Evolutionary conservation across 2,797 vertebrate genomes (phyloP).

Genomic region (Sciaenops ocellatus): DNA sequence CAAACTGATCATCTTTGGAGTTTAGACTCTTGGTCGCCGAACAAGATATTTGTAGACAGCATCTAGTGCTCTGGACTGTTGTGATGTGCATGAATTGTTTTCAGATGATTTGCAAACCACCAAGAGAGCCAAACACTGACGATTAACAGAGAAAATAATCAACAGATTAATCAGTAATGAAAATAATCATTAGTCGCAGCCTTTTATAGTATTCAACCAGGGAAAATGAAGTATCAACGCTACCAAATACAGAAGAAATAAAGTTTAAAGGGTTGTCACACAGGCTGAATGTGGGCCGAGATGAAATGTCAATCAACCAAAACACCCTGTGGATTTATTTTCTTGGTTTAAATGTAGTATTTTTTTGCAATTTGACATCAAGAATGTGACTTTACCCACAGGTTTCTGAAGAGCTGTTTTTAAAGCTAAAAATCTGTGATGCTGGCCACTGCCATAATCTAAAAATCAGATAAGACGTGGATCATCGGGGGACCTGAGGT

Average conservation of each 20-base stretch:
- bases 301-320: background rate
- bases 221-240: background rate
- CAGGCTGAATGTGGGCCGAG: background rate
- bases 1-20: background rate
- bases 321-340: too few species aligned
- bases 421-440: too few species aligned
- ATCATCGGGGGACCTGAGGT: too few species aligned
- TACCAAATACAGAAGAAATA: background rate
- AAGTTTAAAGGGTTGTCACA: background rate
- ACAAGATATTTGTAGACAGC: background rate
- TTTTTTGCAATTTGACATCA: too few species aligned
- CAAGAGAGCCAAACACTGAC: background rate
- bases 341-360: too few species aligned
- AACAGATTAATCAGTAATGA: background rate
- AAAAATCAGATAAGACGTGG: too few species aligned
- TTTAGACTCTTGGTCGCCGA: too few species aligned
- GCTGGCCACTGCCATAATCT: too few species aligned
- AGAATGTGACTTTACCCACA: too few species aligned
- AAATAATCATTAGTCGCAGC: background rate
- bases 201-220: background rate
- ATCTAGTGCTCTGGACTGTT: background rate
- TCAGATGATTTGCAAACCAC: background rate
- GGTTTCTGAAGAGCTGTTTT: too few species aligned
- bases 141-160: background rate
- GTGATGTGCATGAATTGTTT: background rate